phyloP scores from a whole-genome alignment of 2,797 vertebrate genomes.

The Rhynchonycteris naso region DNA sequence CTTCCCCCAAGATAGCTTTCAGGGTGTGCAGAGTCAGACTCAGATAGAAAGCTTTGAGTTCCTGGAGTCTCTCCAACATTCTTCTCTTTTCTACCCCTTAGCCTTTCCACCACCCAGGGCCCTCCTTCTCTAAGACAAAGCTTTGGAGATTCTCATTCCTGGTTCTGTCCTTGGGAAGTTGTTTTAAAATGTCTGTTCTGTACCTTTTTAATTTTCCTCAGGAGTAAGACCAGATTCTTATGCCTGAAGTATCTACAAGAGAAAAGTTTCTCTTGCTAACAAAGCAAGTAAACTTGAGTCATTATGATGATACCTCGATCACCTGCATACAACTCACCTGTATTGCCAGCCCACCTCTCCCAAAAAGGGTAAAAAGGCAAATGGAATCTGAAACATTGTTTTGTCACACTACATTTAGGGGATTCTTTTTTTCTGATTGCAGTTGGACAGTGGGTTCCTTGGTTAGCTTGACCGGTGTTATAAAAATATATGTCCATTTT shows the following conservation, averaged over 20 bases:
- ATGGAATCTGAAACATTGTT: background rate
- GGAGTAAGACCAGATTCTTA: conserved; percentile 17
- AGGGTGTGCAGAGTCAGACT: background rate
- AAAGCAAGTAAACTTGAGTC: background rate
- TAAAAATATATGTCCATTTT: conserved; percentile 20
- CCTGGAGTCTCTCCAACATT: background rate
- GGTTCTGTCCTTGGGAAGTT: background rate
- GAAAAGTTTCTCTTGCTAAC: background rate
- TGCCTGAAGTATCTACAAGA: background rate
- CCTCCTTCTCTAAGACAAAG: background rate
- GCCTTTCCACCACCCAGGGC: background rate
- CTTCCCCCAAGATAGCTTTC: background rate
- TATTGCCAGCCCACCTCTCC: too few relatives aligned
- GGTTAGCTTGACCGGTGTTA: background rate
- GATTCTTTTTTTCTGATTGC: background rate
- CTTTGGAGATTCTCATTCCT: background rate
- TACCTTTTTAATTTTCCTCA: conserved; percentile 24
- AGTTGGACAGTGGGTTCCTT: background rate
- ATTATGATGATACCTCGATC: background rate
- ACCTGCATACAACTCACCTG: too few relatives aligned
- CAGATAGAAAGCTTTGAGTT: background rate
- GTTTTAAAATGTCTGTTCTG: conserved; percentile 17
- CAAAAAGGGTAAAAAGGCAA: background rate
- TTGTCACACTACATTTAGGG: background rate
- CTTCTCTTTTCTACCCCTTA: background rate